phyloP scores from a whole-genome alignment of 2,797 vertebrate species.

The Darevskia nairensis region DNA sequence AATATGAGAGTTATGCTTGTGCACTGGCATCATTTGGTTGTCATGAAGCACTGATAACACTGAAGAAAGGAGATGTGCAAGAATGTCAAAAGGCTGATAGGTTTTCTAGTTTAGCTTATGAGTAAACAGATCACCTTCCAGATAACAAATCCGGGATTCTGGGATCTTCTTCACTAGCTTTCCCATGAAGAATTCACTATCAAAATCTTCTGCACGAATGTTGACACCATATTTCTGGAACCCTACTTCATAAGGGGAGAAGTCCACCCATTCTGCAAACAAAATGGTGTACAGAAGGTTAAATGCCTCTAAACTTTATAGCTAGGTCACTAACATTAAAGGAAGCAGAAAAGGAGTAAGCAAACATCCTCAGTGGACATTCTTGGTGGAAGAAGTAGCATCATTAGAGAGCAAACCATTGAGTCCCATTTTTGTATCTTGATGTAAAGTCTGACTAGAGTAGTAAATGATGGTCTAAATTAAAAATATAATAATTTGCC shows the following conservation, averaged over 20 bases:
- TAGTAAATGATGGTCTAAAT: no score
- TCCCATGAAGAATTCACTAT: slow-evolving; percentile 89
- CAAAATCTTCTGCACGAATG: slow-evolving; percentile 84
- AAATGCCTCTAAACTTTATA: background rate
- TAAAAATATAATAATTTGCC: background rate
- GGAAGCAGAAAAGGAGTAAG: background rate
- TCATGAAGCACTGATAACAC: background rate
- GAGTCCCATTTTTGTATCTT: background rate
- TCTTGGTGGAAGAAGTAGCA: background rate
- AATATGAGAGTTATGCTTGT: background rate
- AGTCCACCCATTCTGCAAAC: slow-evolving; percentile 87
- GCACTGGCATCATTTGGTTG: background rate
- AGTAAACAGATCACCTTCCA: slow-evolving; percentile 79
- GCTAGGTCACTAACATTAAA: background rate
- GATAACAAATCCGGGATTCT: slow-evolving; percentile 84
- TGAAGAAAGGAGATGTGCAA: background rate
- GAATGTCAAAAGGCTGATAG: background rate
- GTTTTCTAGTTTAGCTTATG: slow-evolving; percentile 3
- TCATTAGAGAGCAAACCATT: background rate
- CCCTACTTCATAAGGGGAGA: slow-evolving; percentile 88
- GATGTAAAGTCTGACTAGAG: background rate
- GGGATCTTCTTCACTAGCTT: slow-evolving; percentile 82
- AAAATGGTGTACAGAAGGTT: background rate
- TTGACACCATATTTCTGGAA: slow-evolving; percentile 87
- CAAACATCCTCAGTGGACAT: background rate